Percentiles rank a stretch among this genome's conserved stretches.
Conservation (phyloP, 2,113 vertebrate genomes). For the Hippolais icterina region DNA sequence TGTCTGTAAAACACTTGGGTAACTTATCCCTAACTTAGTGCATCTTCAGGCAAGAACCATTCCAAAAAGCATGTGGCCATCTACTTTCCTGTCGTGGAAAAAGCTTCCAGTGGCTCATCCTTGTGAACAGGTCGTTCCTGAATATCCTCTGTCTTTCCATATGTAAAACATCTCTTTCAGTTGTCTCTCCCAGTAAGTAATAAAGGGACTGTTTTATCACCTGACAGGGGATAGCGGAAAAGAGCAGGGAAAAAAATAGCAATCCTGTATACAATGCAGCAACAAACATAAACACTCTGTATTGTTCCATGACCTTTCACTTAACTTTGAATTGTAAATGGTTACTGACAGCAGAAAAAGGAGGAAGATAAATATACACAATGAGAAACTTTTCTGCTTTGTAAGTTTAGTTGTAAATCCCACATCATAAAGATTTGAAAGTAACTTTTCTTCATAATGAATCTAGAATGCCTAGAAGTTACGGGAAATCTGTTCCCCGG, state of each 20-base stretch:
- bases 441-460: background rate
- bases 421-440: background rate
- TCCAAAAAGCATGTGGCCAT: background rate
- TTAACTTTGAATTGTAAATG: background rate
- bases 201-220: background rate
- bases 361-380: background rate
- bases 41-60: background rate
- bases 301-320: background rate
- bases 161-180: background rate
- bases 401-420: background rate
- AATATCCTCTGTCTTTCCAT: background rate
- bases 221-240: accelerated
- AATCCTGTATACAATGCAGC: background rate
- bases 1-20: background rate
- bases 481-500: background rate
- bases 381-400: background rate
- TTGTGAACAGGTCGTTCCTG: background rate
- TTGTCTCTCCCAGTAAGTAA: background rate
- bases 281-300: background rate
- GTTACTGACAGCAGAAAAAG: background rate
- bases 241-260: background rate
- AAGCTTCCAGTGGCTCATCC: background rate
- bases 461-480: background rate
- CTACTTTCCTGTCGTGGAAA: background rate
- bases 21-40: background rate